Evolutionary conservation across 2,113 vertebrate genomes (phyloP), one percentile per base, ranked within the genome.

Genomic region (Paradisaea rubra): DNA sequence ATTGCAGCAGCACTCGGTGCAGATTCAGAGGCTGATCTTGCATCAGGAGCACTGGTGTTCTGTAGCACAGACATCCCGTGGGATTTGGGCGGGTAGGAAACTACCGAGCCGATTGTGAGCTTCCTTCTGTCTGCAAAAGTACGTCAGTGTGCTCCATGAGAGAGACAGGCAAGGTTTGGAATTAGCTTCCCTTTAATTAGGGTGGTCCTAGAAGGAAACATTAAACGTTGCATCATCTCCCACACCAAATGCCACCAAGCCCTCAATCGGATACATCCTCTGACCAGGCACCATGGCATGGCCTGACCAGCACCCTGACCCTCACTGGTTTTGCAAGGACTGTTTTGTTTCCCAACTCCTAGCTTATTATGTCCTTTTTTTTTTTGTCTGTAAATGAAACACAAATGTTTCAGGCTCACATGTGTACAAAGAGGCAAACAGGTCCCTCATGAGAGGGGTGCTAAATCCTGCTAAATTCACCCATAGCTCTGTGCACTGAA

Each of bases 61-160:
- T 45, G 15, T 9, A 9, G 60, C 57, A 66, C 35, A 47, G 35
- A 28, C 42, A 20, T 42, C 82, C 74, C 0, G 0, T 2, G 15
- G 57, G 82, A 44, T 66, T 49, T 54, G 1, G 24, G 31, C 66
- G 69, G 74, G 57, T 60, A 28, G 83, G 71, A 77, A 92, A 50
- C 21, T 24, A 28, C 61, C 0, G 0, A 52, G 30, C 31, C 1
- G 2, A 37, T 9, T 14, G 49, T 2, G 6, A 42, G 35, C 42
- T 39, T 24, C 47, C 45, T 64, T 54, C 42, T 22, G 30, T 27
- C 52, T 81, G 37, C 37, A 68, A 20, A 22, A 50, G 22, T 66
- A 44, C 3, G 0, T 45, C 44, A 39, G 7, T 4, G 10, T 25
- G 31, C 25, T 83, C 42, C 5, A 1, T 22, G 56, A 80, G 50